These are phyloP conservation scores for Therioaphis trifolii DNA, from an alignment of 2,888 invertebrate species.

Conservation along the genomic window DNA sequence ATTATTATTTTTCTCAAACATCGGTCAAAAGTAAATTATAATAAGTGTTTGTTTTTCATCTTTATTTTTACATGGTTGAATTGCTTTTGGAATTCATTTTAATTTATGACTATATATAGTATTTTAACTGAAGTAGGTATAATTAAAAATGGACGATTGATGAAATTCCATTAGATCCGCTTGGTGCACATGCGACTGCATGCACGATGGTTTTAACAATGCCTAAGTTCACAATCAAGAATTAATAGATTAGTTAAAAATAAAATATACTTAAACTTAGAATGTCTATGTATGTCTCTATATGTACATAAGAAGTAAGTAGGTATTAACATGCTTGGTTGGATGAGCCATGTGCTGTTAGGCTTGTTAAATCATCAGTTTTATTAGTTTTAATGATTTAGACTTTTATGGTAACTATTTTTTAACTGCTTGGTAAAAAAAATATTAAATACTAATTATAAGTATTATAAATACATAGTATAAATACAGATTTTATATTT, in stretches of 20 bases:
- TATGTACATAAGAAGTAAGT: not conserved
- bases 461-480: no score
- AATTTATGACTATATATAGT: not conserved
- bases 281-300: not conserved
- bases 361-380: no score
- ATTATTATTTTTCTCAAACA: constrained; percentile 7
- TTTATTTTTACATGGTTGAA: constrained; percentile 20
- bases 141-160: constrained; percentile 13
- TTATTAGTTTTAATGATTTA: no score
- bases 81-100: not conserved
- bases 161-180: constrained; percentile 38
- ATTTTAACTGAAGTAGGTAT: not conserved
- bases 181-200: not conserved
- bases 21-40: not conserved
- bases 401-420: no score
- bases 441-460: no score
- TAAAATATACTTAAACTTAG: constrained; percentile 1
- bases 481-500: no score
- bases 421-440: no score
- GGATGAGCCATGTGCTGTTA: no score
- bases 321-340: no score
- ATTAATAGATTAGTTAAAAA: constrained; percentile 26
- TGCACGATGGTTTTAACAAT: not conserved
- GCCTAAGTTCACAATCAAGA: not conserved
- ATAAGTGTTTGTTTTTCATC: not conserved